Evolutionary conservation across 2,888 invertebrate genomes (phyloP).

Genomic region (Eupithecia vulgata): DNA sequence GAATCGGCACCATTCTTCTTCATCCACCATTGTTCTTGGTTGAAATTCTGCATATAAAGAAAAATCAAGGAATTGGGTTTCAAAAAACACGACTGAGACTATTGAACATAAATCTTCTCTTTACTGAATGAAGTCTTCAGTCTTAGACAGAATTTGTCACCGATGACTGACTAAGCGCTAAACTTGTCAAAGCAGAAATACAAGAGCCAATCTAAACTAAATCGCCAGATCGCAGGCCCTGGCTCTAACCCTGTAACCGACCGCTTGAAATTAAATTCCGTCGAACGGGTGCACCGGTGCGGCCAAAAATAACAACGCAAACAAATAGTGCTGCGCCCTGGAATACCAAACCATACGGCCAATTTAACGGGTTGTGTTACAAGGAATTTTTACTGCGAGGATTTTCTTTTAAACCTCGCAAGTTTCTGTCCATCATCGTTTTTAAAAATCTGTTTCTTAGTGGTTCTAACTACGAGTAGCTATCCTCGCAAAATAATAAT

Average conservation of each 20-base stretch:
- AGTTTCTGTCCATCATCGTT: neutral
- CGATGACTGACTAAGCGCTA: neutral
- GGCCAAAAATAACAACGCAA: constrained; percentile 54
- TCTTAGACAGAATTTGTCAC: no score
- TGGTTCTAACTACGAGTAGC: neutral
- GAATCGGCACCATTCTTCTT: no score
- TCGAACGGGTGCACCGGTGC: constrained; percentile 47
- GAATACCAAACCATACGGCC: constrained; percentile 36
- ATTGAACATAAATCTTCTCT: no score
- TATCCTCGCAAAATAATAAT: neutral
- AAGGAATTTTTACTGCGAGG: constrained; percentile 10
- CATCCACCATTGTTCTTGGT: no score
- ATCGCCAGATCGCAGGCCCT: constrained; percentile 8
- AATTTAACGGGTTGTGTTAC: constrained; percentile 32
- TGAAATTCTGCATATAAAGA: no score
- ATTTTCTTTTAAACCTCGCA: constrained; percentile 5
- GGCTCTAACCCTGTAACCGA: constrained; percentile 31
- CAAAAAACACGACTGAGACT: no score
- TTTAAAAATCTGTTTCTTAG: neutral
- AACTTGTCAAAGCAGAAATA: neutral
- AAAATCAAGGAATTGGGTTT: no score
- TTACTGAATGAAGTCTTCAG: no score
- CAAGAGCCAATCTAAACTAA: neutral
- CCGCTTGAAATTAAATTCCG: constrained; percentile 56
- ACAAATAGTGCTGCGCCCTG: constrained; percentile 43